Conservation (phyloP, 2,888 invertebrate genomes). For the Eupithecia pulchellata region DNA sequence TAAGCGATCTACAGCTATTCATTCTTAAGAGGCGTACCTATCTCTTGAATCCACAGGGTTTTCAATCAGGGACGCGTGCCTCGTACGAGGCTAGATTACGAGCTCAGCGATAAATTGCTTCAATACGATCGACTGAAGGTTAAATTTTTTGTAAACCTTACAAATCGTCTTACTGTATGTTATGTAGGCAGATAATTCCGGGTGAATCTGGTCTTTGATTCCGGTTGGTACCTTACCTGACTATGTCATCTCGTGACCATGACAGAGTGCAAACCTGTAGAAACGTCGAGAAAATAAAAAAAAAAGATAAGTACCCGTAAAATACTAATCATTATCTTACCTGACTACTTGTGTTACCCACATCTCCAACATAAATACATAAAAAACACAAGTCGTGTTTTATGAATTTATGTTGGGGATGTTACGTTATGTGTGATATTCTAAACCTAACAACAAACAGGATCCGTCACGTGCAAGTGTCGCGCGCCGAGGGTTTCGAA, state of each 20-base stretch:
- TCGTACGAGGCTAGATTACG: constrained; percentile 52
- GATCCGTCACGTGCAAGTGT: no score
- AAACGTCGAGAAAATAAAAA: no score
- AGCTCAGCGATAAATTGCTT: constrained; percentile 53
- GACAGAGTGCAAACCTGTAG: no score
- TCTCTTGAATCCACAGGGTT: constrained; percentile 34
- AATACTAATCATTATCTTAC: no score
- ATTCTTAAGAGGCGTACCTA: constrained; percentile 5
- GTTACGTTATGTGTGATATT: no score
- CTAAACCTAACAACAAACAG: no score
- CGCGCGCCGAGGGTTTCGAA: no score
- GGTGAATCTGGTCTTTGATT: neutral
- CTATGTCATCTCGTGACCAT: neutral
- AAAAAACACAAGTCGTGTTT: no score
- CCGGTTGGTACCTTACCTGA: neutral
- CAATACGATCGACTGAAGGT: constrained; percentile 45
- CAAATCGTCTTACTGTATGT: constrained; percentile 43
- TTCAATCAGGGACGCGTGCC: constrained; percentile 56
- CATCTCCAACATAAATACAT: no score
- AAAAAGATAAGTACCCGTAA: no score
- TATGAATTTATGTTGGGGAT: no score
- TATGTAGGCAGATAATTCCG: constrained; percentile 10
- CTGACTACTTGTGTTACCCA: no score
- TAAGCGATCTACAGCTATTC: neutral
- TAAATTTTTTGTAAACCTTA: constrained; percentile 43